Evolutionary conservation across 2,888 invertebrate species (phyloP).

Genomic region (Zeuzera pyrina): DNA sequence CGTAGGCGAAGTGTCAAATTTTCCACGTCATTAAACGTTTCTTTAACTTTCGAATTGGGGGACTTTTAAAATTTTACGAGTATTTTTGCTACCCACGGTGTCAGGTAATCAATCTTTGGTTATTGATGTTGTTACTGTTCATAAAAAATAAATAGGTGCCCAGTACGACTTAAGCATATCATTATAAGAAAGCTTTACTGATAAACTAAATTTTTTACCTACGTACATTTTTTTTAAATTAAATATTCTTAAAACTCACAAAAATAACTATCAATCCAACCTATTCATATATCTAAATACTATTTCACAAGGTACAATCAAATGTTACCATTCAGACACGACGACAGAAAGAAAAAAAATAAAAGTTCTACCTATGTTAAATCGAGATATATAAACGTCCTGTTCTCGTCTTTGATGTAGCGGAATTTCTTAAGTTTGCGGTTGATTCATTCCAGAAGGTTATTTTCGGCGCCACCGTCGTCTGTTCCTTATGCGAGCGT

Average conservation of each 20-base stretch:
- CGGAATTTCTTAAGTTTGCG: constrained; percentile 54
- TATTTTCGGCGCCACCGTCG: constrained; percentile 39
- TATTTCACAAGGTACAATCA: no score
- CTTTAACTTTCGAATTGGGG: constrained; percentile 41
- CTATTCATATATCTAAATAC: no score
- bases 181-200: no score
- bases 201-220: no score
- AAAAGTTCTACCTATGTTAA: no score
- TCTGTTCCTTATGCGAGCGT: constrained; percentile 20
- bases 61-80: constrained; percentile 31
- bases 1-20: constrained; percentile 59
- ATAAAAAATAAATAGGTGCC: constrained; percentile 16
- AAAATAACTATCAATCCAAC: no score
- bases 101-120: constrained; percentile 18
- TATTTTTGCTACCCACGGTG: constrained; percentile 17
- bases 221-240: no score
- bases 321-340: no score
- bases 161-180: constrained; percentile 50
- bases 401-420: constrained; percentile 54
- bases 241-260: no score
- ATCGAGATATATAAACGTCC: no score
- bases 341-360: no score
- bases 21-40: constrained; percentile 55
- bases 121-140: constrained; percentile 7
- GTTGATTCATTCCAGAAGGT: constrained; percentile 50